Conservation (phyloP, 2,113 vertebrate genomes). For the Platysternon megacephalum region DNA sequence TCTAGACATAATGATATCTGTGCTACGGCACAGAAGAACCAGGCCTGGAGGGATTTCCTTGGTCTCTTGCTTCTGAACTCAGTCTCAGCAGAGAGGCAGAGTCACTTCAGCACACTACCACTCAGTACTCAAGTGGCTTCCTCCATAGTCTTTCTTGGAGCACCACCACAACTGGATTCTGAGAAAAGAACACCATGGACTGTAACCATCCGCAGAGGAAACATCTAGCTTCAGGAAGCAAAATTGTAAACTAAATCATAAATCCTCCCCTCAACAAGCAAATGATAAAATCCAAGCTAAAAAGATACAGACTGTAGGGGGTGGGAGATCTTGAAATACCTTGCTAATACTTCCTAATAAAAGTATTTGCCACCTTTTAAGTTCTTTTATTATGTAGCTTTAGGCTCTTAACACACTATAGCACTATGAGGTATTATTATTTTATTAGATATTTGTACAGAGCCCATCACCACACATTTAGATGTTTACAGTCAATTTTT, state of each 20-base stretch:
- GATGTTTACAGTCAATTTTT: neutral
- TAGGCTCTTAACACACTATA: neutral
- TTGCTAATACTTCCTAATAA: neutral
- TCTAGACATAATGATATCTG: neutral
- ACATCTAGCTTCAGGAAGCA: neutral
- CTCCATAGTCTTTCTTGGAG: neutral
- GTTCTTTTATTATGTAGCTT: neutral
- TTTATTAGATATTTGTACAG: neutral
- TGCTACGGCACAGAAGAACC: neutral
- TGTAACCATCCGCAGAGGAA: neutral
- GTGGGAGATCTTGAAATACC: neutral
- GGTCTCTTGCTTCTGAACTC: neutral
- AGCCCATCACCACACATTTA: neutral
- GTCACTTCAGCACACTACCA: too few relatives aligned
- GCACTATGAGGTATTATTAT: neutral
- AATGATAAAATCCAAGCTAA: neutral
- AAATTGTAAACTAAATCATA: neutral
- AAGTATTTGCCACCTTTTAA: neutral
- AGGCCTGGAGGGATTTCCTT: neutral
- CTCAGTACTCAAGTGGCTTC: neutral
- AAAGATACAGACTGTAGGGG: fast-evolving
- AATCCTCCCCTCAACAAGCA: neutral
- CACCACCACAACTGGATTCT: neutral
- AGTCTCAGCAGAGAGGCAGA: neutral
- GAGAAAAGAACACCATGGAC: neutral